Percentiles rank a stretch among this genome's conserved stretches.
Conservation (phyloP, 2,797 vertebrate genomes). For the Danio kyathit region DNA sequence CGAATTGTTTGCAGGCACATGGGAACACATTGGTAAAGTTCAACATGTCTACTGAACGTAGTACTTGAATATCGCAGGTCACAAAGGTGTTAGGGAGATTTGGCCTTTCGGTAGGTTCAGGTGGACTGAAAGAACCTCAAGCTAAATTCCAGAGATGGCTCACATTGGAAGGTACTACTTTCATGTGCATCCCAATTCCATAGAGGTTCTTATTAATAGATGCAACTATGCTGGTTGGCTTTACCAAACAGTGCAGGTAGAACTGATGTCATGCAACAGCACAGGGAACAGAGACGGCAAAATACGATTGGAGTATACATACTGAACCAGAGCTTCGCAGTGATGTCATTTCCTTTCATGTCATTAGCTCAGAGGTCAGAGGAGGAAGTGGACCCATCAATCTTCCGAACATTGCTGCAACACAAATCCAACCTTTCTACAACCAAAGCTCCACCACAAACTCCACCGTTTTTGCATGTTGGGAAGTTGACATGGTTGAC, state of each 20-base stretch:
- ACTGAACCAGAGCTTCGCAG: slow-evolving; percentile 81
- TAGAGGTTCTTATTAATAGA: slow-evolving; percentile 25
- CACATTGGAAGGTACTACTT: slow-evolving; percentile 11
- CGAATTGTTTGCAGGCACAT: slow-evolving; percentile 23
- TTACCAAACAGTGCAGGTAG: slow-evolving; percentile 63
- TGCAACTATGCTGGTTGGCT: slow-evolving; percentile 28
- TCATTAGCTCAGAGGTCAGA: slow-evolving; percentile 80
- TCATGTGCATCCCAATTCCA: slow-evolving; percentile 19
- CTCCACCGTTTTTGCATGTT: slow-evolving; percentile 7
- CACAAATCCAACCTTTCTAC: slow-evolving; percentile 75
- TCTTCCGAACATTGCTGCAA: slow-evolving; percentile 82
- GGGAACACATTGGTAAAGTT: slow-evolving; percentile 34
- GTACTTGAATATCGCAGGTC: background rate
- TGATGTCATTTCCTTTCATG: slow-evolving; percentile 78
- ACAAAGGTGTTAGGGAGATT: background rate
- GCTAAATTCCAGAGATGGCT: slow-evolving; percentile 26
- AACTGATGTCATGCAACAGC: slow-evolving; percentile 83
- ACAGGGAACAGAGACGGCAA: slow-evolving; percentile 77
- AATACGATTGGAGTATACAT: slow-evolving; percentile 81
- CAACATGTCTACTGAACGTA: slow-evolving; percentile 7
- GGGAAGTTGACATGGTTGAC: slow-evolving; percentile 28
- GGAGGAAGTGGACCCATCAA: slow-evolving; percentile 74
- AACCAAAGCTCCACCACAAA: slow-evolving; percentile 58
- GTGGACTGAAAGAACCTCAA: slow-evolving; percentile 18
- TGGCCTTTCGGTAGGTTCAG: slow-evolving; percentile 6